A percentile compares a stretch with the other conserved stretches of the same genome.
phyloP scores from a whole-genome alignment of 2,113 vertebrate species.

The Alligator mississippiensis region DNA sequence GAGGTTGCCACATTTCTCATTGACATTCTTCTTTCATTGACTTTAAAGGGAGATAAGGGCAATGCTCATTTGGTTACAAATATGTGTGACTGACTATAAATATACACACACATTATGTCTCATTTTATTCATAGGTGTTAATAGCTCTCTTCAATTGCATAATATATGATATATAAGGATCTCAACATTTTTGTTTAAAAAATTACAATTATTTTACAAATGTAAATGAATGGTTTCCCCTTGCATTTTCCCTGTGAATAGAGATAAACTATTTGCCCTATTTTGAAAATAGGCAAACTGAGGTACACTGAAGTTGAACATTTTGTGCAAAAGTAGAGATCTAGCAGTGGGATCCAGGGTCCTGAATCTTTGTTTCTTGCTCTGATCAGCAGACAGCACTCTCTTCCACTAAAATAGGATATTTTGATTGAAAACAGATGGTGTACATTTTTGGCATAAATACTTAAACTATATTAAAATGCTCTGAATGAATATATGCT shows the following conservation, averaged over 20 bases:
- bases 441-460: conserved; percentile 58
- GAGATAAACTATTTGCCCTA: not conserved
- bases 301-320: conserved; percentile 9
- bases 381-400: conserved; percentile 67
- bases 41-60: conserved; percentile 15
- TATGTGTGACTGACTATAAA: conserved; percentile 27
- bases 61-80: not conserved
- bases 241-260: conserved; percentile 15
- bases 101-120: not conserved
- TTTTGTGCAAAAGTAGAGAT: conserved; percentile 42
- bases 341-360: conserved; percentile 46
- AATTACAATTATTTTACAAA: not conserved
- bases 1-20: not conserved
- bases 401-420: conserved; percentile 66
- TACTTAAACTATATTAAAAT: conserved; percentile 66
- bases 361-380: conserved; percentile 44
- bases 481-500: conserved; percentile 63
- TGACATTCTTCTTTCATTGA: conserved; percentile 26
- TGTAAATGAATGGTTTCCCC: not conserved
- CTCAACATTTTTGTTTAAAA: conserved; percentile 26
- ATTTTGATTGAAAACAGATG: conserved; percentile 69
- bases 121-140: conserved; percentile 9
- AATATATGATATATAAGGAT: conserved; percentile 11
- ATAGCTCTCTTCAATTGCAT: conserved; percentile 13
- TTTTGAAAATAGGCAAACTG: conserved; percentile 41